Evolutionary conservation across 2,797 vertebrate genomes (phyloP).

Genomic region (Brachyrhaphis roseni): DNA sequence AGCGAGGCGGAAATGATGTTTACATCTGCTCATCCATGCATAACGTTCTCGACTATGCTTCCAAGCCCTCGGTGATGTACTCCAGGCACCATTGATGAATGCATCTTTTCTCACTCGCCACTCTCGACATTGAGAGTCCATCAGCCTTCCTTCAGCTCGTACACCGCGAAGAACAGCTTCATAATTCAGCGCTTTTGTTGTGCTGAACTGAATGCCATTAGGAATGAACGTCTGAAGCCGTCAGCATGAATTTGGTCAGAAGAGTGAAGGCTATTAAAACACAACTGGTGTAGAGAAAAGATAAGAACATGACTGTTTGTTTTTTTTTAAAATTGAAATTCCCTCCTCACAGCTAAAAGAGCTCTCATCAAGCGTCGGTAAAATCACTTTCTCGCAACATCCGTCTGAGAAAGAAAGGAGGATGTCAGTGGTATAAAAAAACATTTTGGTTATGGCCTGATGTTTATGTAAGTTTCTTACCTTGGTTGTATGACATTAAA

Average conservation of each 20-base stretch:
- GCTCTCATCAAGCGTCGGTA: conserved; percentile 30
- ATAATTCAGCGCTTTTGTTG: conserved; percentile 63
- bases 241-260: conserved; percentile 45
- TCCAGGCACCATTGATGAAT: conserved; percentile 52
- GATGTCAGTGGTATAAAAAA: not conserved
- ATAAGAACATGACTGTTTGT: conserved; percentile 21
- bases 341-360: conserved; percentile 46
- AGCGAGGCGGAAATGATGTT: conserved; percentile 38
- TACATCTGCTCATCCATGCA: conserved; percentile 59
- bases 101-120: conserved; percentile 46
- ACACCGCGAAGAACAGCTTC: conserved; percentile 36
- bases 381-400: conserved; percentile 16
- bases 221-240: conserved; percentile 47
- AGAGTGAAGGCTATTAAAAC: conserved; percentile 44
- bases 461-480: not conserved
- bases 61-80: conserved; percentile 39
- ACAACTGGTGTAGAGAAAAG: conserved; percentile 22
- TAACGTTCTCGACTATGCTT: conserved; percentile 40
- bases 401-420: not conserved
- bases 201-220: conserved; percentile 54
- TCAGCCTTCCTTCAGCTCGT: conserved; percentile 45
- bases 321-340: conserved; percentile 26
- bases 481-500: not conserved
- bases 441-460: not conserved
- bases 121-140: conserved; percentile 44